phyloP scores from a whole-genome alignment of 1,140 invertebrate genomes.

The Euglossa dilemma region DNA sequence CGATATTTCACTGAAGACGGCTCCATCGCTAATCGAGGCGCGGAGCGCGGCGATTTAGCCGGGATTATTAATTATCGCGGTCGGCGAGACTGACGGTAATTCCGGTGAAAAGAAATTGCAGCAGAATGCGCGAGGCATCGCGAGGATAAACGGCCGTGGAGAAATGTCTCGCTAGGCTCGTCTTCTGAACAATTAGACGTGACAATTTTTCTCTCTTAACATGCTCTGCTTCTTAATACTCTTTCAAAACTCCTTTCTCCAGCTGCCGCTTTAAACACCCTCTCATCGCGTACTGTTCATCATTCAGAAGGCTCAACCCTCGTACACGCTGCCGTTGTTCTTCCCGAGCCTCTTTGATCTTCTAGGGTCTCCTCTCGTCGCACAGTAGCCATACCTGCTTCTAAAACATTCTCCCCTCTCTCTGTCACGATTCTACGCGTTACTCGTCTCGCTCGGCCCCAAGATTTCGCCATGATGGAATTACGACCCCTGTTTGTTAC shows the following conservation, averaged over 20 bases:
- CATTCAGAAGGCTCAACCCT: not conserved
- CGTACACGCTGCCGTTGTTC: not conserved
- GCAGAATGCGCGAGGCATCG: not conserved
- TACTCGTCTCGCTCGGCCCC: not conserved
- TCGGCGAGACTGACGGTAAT: too few relatives aligned
- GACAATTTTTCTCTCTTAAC: not conserved
- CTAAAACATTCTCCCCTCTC: too few relatives aligned
- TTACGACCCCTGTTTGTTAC: too few relatives aligned
- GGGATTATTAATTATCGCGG: too few relatives aligned
- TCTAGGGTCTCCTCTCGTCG: not conserved
- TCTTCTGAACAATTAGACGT: not conserved
- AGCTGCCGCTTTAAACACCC: conserved; percentile 15
- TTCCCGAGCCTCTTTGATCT: conserved; percentile 1
- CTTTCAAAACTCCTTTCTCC: not conserved
- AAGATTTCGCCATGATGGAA: too few relatives aligned
- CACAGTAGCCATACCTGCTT: not conserved
- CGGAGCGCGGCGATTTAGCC: too few relatives aligned
- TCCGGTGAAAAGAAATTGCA: too few relatives aligned
- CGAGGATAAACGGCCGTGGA: not conserved
- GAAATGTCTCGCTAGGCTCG: not conserved
- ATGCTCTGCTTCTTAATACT: not conserved
- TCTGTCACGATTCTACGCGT: not conserved
- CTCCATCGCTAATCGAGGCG: too few relatives aligned
- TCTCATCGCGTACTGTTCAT: not conserved
- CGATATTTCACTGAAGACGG: too few relatives aligned